phyloP scores from a whole-genome alignment of 2,888 invertebrate genomes.

The Coleophora deauratella region DNA sequence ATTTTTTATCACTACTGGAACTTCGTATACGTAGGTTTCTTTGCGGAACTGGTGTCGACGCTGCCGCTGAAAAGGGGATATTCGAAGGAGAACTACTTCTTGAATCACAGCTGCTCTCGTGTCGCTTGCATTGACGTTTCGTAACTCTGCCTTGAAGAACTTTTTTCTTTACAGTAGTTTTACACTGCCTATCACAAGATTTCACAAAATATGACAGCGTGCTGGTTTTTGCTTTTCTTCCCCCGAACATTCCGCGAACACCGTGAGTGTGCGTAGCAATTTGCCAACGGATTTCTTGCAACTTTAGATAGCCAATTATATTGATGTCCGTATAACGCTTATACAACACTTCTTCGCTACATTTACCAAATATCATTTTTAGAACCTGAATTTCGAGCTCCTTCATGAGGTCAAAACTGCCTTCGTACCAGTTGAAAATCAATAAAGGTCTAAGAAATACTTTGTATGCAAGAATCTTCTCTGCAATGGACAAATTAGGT shows the following conservation, averaged over 20 bases:
- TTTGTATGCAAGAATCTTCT: constrained; percentile 39
- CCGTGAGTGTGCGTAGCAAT: too few species aligned
- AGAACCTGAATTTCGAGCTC: constrained; percentile 30
- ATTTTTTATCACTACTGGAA: too few species aligned
- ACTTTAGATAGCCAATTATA: constrained; percentile 27
- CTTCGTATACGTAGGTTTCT: too few species aligned
- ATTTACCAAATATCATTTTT: constrained; percentile 26
- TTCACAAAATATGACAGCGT: constrained; percentile 19
- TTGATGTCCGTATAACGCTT: constrained; percentile 31
- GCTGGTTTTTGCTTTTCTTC: too few species aligned
- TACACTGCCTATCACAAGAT: constrained; percentile 2
- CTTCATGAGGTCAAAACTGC: constrained; percentile 17
- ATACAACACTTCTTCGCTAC: constrained; percentile 19
- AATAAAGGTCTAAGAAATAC: constrained; percentile 39
- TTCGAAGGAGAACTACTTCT: too few species aligned
- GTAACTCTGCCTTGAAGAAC: too few species aligned
- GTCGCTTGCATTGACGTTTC: too few species aligned
- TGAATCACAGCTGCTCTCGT: too few species aligned
- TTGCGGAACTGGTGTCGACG: too few species aligned
- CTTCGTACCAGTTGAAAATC: constrained; percentile 32
- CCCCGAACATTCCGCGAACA: too few species aligned
- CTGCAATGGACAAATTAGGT: constrained; percentile 18
- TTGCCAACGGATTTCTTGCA: constrained; percentile 34
- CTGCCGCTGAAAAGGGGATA: too few species aligned
- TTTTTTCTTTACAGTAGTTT: too few species aligned